Conservation (phyloP, 2,113 vertebrate genomes). For the Eulemur rufifrons region DNA sequence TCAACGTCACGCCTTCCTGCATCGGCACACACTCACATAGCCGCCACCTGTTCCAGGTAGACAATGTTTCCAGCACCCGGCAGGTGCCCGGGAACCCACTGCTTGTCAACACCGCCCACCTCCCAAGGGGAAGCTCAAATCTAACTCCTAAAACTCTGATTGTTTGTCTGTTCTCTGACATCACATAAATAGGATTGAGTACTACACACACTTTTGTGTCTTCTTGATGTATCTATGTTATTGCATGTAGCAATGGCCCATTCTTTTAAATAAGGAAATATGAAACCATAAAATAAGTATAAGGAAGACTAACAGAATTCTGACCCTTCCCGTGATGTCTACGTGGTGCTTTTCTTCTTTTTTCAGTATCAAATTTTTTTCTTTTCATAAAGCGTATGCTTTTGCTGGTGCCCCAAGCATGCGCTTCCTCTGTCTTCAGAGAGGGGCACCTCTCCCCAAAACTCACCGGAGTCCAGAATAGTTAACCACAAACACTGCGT, state of each 20-base stretch:
- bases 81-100: not conserved
- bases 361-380: not conserved
- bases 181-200: accelerated
- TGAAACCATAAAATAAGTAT: not conserved
- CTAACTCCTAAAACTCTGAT: not conserved
- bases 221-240: accelerated
- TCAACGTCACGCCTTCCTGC: accelerated
- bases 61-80: not conserved
- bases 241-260: not conserved
- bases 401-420: not conserved
- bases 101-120: accelerated
- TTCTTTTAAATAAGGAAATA: not conserved
- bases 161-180: not conserved
- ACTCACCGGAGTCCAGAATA: not conserved
- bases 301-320: not conserved
- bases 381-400: not conserved
- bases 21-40: accelerated
- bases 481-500: not conserved
- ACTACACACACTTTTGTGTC: accelerated
- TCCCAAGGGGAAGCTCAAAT: not conserved
- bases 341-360: not conserved
- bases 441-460: not conserved
- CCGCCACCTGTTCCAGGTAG: not conserved
- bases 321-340: not conserved
- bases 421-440: not conserved